Conservation (phyloP, 2,797 vertebrate species). For the Cirrhinus molitorella region DNA sequence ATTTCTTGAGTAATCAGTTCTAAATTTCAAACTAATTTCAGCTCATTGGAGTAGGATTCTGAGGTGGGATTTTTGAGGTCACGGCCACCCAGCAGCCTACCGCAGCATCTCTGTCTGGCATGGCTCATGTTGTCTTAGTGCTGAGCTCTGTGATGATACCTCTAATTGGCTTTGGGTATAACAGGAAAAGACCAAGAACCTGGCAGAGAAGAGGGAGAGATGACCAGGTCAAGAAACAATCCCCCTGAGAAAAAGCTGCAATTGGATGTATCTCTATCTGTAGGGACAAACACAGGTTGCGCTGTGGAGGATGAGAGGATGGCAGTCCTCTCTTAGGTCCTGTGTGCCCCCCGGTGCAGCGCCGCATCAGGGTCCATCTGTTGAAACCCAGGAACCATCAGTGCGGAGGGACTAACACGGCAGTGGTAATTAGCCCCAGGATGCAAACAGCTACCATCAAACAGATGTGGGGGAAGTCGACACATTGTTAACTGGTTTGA, state of each 20-base stretch:
- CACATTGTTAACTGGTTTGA: constrained; percentile 57
- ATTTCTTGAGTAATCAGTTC: not conserved
- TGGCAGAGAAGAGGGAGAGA: constrained; percentile 7
- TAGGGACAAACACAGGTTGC: constrained; percentile 28
- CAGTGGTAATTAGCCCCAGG: constrained; percentile 82
- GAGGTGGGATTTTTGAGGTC: constrained; percentile 28
- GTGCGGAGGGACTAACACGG: constrained; percentile 79
- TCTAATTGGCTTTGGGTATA: constrained; percentile 36
- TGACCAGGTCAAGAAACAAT: constrained; percentile 41
- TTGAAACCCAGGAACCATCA: constrained; percentile 76
- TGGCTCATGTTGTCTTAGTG: constrained; percentile 15
- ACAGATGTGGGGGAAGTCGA: constrained; percentile 79
- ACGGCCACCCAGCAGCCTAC: constrained; percentile 5
- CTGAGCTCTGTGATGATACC: constrained; percentile 6
- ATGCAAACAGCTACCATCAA: constrained; percentile 79
- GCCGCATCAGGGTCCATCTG: constrained; percentile 81
- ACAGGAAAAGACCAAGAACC: constrained; percentile 23
- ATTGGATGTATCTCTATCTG: not conserved
- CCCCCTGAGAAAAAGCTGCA: constrained; percentile 21
- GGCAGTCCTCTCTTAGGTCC: constrained; percentile 30
- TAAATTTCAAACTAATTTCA: not conserved
- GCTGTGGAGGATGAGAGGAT: constrained; percentile 22
- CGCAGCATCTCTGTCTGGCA: constrained; percentile 12
- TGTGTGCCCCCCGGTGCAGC: constrained; percentile 66
- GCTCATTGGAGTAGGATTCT: not conserved